Evolutionary conservation across 2,888 invertebrate species (phyloP), one percentile per base, ranked within the genome.

Genomic region (Sinohyriopsis cumingii): DNA sequence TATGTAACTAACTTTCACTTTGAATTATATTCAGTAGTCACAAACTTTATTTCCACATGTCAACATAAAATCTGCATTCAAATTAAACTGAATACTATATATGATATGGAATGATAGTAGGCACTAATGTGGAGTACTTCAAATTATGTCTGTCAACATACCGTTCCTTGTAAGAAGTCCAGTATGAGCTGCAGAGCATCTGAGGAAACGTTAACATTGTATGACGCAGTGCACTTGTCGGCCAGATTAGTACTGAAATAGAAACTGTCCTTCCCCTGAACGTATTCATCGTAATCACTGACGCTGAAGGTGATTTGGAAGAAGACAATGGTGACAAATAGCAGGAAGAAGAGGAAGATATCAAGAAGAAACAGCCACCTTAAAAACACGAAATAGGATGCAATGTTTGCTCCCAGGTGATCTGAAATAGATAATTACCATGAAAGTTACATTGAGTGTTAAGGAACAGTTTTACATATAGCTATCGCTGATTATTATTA

Each of bases 281-380:
- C 78, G 28, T 71, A 63, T 2, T 54, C 56, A 28, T 69, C 69
- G 65, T 79, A 82, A 9, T 73, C 75, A 5, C 60, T 64, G 18
- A 55, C 63, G 45, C 73, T 66, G 59, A 81, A 77, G n/a, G 74
- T 59, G 12, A 78, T 76, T 69, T 80, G 80, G 59, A 95, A 95
- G 77, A 95, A 81, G 6, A 94, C 92, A 67, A 95, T 91, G 80
- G 95, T 94, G 24, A 92, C 69, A 68, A 94, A 91, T 65, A 95
- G 92, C 56, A 95, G 87, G 3, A 92, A 66, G 65, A 94, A 94
- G 83, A 95, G 93, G 72, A 92, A 89, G 55, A 95, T 84, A 90
- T 96, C 96, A 59, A 96, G 90, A 86, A 94, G 93, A 82, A 96
- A 92, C 2, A 96, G 91, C 95, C 95, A 96, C 83, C 95, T 93